Evolutionary conservation across 2,113 vertebrate species (phyloP), one percentile per base, ranked within the genome.

Genomic region (Oenanthe melanoleuca): DNA sequence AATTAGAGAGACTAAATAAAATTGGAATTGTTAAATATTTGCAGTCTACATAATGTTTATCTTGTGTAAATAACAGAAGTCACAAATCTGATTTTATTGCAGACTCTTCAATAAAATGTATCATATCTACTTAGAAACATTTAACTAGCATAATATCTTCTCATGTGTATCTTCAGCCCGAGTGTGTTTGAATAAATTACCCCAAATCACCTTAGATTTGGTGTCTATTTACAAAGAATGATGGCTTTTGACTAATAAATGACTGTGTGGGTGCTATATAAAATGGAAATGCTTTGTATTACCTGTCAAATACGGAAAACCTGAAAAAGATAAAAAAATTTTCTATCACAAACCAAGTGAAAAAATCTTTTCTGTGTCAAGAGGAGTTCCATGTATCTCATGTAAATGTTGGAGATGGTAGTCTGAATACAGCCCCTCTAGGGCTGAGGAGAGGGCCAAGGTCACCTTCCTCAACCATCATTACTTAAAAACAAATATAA

Each of bases 11-110:
- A 78, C 34, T 66, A 90, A 93, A 90, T 73, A 75, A 88, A 80
- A 88, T 60, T 31, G 71, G 9, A 40, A 78, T 70, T 31, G 86
- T 80, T 78, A 90, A 95, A 86, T 70, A 73, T 81, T 84, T 93
- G 64, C 75, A 77, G 56, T 59, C 64, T 80, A 59, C 42, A 31
- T 53, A 53, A 60, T 23, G 4, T 77, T 86, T 83, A 73, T 80
- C 52, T 88, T 55, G 19, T 66, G 34, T 55, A 77, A 85, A 93
- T 47, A 77, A 25, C n/a, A 34, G 14, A 20, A 80, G 22, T 74
- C 61, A 87, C 20, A 86, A 55, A 77, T 33, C 66, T 80, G 31
- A 66, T 63, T 83, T 84, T 91, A 80, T 38, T 80, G 24, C 38
- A 47, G 33, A 19, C 5, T 66, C 4, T 50, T 83, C 26, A 33